A percentile compares a stretch with the other conserved stretches of the same genome.
phyloP scores from a whole-genome alignment of 2,888 invertebrate species.

The Suillia variegata region DNA sequence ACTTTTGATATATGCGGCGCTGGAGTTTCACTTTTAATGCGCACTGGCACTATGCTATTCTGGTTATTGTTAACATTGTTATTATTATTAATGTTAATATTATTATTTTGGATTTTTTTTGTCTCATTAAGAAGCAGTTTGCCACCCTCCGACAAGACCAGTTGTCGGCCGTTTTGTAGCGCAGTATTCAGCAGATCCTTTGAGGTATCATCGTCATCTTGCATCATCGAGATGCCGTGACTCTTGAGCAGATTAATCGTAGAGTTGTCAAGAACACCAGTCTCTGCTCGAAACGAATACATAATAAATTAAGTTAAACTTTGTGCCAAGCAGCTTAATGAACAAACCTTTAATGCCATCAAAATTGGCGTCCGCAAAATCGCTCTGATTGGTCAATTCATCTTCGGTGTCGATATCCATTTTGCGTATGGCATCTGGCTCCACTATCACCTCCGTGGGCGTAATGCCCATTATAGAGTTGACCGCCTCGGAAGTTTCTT shows the following conservation, averaged over 20 bases:
- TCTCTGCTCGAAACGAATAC: conserved; percentile 34
- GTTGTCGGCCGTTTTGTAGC: conserved; percentile 83
- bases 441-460: conserved; percentile 30
- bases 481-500: conserved; percentile 58
- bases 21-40: conserved; percentile 23
- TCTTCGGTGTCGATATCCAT: conserved; percentile 33
- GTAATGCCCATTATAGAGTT: conserved; percentile 54
- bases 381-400: conserved; percentile 33
- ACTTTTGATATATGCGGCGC: conserved; percentile 27
- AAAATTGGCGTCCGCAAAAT: conserved; percentile 32
- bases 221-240: conserved; percentile 87
- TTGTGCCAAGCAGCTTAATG: background rate
- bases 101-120: conserved; percentile 34
- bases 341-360: conserved; percentile 38
- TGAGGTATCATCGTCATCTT: conserved; percentile 72
- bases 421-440: conserved; percentile 29
- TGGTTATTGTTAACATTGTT: conserved; percentile 32
- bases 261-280: conserved; percentile 46
- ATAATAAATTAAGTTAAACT: background rate
- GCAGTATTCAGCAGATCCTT: conserved; percentile 75
- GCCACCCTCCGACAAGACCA: conserved; percentile 84
- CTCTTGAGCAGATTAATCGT: conserved; percentile 74
- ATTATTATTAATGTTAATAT: conserved; percentile 29
- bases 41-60: conserved; percentile 28
- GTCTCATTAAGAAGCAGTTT: conserved; percentile 73